phyloP scores from a whole-genome alignment of 2,113 vertebrate genomes.

The Trichomycterus rosablanca region DNA sequence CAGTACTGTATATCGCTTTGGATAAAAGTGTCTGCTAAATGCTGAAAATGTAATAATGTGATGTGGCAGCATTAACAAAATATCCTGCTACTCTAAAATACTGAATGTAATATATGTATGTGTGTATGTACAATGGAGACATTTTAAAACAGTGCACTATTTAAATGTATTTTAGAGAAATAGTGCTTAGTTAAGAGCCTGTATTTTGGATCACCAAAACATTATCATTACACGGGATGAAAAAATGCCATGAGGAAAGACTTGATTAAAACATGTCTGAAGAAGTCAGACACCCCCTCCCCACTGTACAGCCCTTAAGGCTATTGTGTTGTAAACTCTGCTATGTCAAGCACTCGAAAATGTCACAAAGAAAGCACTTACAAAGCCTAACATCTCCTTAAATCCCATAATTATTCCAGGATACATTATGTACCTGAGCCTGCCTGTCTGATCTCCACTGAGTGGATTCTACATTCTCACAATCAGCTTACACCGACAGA shows the following conservation, averaged over 20 bases:
- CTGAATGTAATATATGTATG: no score
- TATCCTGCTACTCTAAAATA: no score
- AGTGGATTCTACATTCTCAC: slow-evolving; percentile 63
- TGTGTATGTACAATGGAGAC: no score
- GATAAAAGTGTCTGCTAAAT: no score
- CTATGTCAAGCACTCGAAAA: slow-evolving; percentile 61
- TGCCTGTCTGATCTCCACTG: slow-evolving; percentile 60
- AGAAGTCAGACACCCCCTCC: slow-evolving; percentile 42
- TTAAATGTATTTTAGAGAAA: slow-evolving; percentile 28
- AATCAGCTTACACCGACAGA: slow-evolving; percentile 69
- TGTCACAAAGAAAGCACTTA: slow-evolving; percentile 67
- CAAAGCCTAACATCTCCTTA: slow-evolving; percentile 65
- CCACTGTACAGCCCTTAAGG: slow-evolving; percentile 23
- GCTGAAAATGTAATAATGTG: no score
- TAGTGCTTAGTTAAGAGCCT: slow-evolving; percentile 35
- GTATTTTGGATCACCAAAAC: slow-evolving; percentile 43
- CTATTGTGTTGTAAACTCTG: slow-evolving; percentile 54
- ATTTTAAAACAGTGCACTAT: no score
- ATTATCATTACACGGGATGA: slow-evolving; percentile 40
- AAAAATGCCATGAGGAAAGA: slow-evolving; percentile 44
- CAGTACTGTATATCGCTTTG: no score
- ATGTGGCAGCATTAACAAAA: no score
- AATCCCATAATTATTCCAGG: slow-evolving; percentile 70
- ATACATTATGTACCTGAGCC: slow-evolving; percentile 68
- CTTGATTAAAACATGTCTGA: slow-evolving; percentile 58